Conservation (phyloP, 2,113 vertebrate genomes). For the Chiloscyllium plagiosum region DNA sequence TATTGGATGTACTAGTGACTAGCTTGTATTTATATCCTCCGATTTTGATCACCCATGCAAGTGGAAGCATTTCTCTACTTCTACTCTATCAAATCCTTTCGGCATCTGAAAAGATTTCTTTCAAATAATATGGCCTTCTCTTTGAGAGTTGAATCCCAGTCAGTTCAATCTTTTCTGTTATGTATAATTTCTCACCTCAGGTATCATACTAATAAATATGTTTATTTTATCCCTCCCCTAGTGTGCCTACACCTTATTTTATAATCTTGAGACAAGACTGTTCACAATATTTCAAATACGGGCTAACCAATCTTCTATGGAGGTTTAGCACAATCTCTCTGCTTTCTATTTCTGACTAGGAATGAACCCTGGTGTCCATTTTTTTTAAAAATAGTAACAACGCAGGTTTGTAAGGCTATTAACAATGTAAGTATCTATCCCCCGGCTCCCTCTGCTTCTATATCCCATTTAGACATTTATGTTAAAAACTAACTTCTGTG, state of each 20-base stretch:
- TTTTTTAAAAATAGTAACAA: background rate
- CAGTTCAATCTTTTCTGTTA: background rate
- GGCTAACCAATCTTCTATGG: too few relatives aligned
- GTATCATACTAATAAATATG: background rate
- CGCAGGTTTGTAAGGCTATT: too few relatives aligned
- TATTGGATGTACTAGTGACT: background rate
- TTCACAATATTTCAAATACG: too few relatives aligned
- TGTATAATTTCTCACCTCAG: background rate
- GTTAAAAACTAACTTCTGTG: too few relatives aligned
- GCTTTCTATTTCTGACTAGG: background rate
- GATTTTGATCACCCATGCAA: background rate
- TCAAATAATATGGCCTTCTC: background rate
- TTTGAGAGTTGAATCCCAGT: background rate
- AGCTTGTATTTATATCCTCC: too few relatives aligned
- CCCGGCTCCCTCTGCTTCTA: too few relatives aligned
- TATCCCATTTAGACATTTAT: too few relatives aligned
- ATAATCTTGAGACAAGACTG: background rate
- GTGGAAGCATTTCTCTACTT: background rate
- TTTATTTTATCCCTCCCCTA: background rate
- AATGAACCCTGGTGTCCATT: background rate
- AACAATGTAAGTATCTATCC: background rate
- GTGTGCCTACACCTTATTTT: background rate
- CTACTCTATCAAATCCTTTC: background rate
- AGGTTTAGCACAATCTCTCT: too few relatives aligned
- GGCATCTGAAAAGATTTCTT: background rate